Base-by-base conservation (phyloP, 2,888 invertebrate genomes). In the Trichacis sp. region DNA sequence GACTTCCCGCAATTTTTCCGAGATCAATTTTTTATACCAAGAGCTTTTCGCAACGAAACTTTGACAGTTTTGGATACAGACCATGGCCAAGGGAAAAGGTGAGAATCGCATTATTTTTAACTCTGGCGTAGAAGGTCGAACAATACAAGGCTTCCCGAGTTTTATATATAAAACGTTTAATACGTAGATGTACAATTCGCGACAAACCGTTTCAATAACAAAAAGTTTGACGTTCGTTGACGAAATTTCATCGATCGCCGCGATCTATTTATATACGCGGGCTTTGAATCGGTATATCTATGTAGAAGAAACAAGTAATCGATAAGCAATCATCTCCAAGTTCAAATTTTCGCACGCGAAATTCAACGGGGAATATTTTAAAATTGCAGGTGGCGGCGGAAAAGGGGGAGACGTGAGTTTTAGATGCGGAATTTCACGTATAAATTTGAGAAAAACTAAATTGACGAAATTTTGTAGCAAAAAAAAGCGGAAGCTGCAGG, bases 1-100 rank as follows among this genome's bases (percentile, higher is more conserved):
- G 9, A 43, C 11, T 15, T 30, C 3, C 9, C 36, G 20, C 12
- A 24, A 11, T 19, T 45, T 47, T 43, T 29, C 36, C 30, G 12
- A 62, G 48, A 49, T 57, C 42, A 3, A 36, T 2, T 60, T 38
- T 46, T n/a, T n/a, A n/a, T 4, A 4, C 12, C 30, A n/a, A 33
- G 2, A 33, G 11, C 8, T 48, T 30, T 30, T 12, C n/a, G 11
- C 19, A 36, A 46, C 30, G 36, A 60, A 65, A 63, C 33, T 43
- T 53, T 19, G 47, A 14, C 46, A 20, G 20, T 53, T 18, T 15
- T 19, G 17, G 17, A 29, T 29, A 54, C 49, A 29, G 19, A 61
- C 40, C 51, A 76, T 76, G 76, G 75, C 68, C 59, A 76, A 76
- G 47, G 76, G 76, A 69, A 76, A 76, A 72, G 76, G 76, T 76